Base-by-base conservation (phyloP, 1,140 invertebrate species). In the Eueides isabella region DNA sequence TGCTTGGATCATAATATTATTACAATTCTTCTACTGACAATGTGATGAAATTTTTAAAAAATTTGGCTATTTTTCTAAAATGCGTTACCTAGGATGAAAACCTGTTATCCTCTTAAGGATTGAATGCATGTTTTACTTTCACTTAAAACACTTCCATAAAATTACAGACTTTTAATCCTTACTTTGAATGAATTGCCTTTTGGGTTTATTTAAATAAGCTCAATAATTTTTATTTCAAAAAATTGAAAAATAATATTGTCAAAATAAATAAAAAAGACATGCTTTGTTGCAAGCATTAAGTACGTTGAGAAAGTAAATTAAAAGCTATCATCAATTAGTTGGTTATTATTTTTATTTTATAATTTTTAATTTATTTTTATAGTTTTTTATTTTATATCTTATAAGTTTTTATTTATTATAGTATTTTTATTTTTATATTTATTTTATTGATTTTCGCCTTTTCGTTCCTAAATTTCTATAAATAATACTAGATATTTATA, bases 131-230 rank as follows among this genome's bases (percentile, higher is more conserved):
- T 23, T 55, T 55, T 55, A 55, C 48, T 55, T 55, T 55, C 48
- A 55, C 48, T 26, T 55, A 55, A 26, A 55, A 55, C 48, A 55
- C 48, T 55, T 55, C 23, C 48, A 55, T 23, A 55, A 55, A 19
- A 23, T 23, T 55, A 55, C 26, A 23, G 19, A 23, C 23, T 55
- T 7, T 23, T 19, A 55, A 26, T 19, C 19, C 19, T 55, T 55
- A 55, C 23, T 23, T 55, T 55, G 19, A 11, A 55, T 12, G 48
- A 9, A 11, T 23, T 23, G 16, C n/a, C n/a, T n/a, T 55, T 55
- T 55, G 48, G 48, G 19, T 12, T 11, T 55, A 55, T 23, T 55
- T 23, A 55, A 55, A 55, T n/a, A 44, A 7, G 16, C 35, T n/a
- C n/a, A n/a, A n/a, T n/a, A n/a, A n/a, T n/a, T n/a, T 31, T 31